Evolutionary conservation across 2,113 vertebrate genomes (phyloP).

Genomic region (Gyps fulvus): DNA sequence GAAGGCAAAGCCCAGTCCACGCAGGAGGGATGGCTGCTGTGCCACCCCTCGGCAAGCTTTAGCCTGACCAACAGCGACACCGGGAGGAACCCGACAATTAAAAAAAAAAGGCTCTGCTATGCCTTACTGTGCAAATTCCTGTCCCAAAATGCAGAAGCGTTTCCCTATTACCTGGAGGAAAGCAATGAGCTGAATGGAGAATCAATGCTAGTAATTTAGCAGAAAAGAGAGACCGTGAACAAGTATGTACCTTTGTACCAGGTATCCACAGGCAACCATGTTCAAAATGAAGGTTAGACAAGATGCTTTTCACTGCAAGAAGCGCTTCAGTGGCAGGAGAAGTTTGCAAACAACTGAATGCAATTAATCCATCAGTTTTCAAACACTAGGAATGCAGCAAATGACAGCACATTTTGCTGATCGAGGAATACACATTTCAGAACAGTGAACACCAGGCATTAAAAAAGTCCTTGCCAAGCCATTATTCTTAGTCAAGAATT

Average conservation of each 20-base stretch:
- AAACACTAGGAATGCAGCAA: background rate
- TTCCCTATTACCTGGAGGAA: background rate
- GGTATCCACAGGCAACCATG: rapidly evolving
- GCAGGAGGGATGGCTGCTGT: background rate
- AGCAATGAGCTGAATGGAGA: background rate
- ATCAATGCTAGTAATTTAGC: background rate
- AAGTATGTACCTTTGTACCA: background rate
- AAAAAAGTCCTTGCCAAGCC: background rate
- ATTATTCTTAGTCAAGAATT: background rate
- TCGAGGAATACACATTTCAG: background rate
- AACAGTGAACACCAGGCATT: background rate
- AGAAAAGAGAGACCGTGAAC: background rate
- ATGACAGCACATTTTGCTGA: background rate
- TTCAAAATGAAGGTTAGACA: background rate
- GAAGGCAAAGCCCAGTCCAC: background rate
- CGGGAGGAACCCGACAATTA: background rate
- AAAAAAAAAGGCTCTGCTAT: background rate
- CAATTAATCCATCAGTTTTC: background rate
- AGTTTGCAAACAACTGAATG: background rate
- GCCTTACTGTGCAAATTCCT: background rate
- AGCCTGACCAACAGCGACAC: slow-evolving; percentile 44
- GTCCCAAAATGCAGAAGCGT: rapidly evolving
- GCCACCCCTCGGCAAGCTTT: background rate
- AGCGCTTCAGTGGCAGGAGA: background rate
- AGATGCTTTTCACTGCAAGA: background rate